These are phyloP conservation scores for Hirundichthys speculiger DNA, from an alignment of 2,113 vertebrate genomes.

Conservation along the genomic window DNA sequence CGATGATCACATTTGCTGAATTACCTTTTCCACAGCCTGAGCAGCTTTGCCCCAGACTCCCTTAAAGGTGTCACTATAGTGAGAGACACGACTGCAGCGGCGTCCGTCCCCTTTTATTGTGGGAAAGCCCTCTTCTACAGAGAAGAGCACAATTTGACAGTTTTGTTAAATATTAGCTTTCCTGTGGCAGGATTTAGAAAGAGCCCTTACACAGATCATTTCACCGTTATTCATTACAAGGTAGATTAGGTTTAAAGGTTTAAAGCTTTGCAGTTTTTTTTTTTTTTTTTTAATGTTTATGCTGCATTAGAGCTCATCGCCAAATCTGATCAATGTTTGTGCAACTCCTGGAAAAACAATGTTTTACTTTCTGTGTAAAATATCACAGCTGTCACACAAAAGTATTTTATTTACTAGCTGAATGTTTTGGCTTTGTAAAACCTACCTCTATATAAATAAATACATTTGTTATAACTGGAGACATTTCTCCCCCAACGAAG, in stretches of 20 bases:
- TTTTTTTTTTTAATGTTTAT: neutral
- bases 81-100: neutral
- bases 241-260: neutral
- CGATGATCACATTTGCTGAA: neutral
- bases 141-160: neutral
- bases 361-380: neutral
- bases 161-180: neutral
- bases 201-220: slow-evolving; percentile 5
- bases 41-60: slow-evolving; percentile 23
- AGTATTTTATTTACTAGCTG: too few relatives aligned
- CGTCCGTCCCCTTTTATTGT: slow-evolving; percentile 21
- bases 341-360: too few relatives aligned
- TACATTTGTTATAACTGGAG: too few relatives aligned
- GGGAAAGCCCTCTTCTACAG: slow-evolving; percentile 34
- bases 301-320: neutral
- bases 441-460: too few relatives aligned
- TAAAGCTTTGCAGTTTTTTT: neutral
- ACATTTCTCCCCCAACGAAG: too few relatives aligned
- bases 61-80: slow-evolving; percentile 46
- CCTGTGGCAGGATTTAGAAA: neutral
- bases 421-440: too few relatives aligned
- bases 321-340: neutral
- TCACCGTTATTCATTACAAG: slow-evolving; percentile 24
- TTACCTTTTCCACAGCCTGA: slow-evolving; percentile 48
- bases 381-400: too few relatives aligned